Conservation (phyloP, 2,888 invertebrate species). For the Carcina quercana region DNA sequence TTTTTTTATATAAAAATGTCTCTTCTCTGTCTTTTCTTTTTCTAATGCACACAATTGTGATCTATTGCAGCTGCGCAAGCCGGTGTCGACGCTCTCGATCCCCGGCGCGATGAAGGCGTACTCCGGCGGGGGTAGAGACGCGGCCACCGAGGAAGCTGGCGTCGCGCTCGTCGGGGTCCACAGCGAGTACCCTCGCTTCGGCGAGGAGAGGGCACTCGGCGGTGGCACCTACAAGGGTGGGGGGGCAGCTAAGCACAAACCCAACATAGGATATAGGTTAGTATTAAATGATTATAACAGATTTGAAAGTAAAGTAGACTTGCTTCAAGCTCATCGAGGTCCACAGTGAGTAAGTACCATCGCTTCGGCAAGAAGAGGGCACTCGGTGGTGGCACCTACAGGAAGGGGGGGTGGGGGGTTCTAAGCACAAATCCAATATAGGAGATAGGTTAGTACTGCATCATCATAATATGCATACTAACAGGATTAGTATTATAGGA, state of each 20-base stretch:
- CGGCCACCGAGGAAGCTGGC: constrained; percentile 86
- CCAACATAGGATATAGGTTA: constrained; percentile 92
- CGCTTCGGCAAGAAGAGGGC: constrained; percentile 89
- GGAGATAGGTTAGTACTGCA: constrained; percentile 88
- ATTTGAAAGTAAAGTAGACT: neutral
- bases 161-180: constrained; percentile 93
- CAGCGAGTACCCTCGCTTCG: constrained; percentile 92
- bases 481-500: too few species aligned
- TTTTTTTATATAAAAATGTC: too few species aligned
- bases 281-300: constrained; percentile 8
- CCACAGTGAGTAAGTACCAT: constrained; percentile 1
- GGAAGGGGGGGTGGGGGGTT: constrained; percentile 78
- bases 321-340: neutral
- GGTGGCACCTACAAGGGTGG: constrained; percentile 85
- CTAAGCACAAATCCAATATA: constrained; percentile 95
- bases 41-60: too few species aligned
- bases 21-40: too few species aligned
- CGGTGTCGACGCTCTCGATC: constrained; percentile 97
- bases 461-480: too few species aligned
- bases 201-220: constrained; percentile 88
- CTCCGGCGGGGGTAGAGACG: constrained; percentile 76
- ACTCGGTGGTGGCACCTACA: constrained; percentile 83
- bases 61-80: constrained; percentile 92
- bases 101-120: constrained; percentile 92
- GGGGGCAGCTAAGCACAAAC: constrained; percentile 88